Conservation (phyloP, 2,113 vertebrate genomes). For the Sceloporus undulatus region DNA sequence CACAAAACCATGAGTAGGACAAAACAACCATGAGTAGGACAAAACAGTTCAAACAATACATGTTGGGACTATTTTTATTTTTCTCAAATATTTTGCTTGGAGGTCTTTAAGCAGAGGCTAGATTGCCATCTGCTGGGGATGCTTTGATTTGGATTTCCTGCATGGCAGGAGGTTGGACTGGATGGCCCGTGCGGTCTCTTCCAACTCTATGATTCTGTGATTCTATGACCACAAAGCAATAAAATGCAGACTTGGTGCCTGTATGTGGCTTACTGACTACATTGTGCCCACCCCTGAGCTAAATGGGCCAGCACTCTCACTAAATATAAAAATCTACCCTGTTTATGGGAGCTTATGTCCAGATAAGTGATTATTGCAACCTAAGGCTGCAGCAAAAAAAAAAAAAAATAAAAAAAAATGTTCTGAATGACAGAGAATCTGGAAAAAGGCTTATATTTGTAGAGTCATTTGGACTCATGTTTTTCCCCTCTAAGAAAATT, state of each 20-base stretch:
- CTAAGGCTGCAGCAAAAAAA: neutral
- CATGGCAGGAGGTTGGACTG: too few relatives aligned
- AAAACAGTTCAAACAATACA: neutral
- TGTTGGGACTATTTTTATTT: neutral
- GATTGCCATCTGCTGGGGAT: too few relatives aligned
- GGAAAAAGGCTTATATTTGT: neutral
- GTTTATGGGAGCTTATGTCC: neutral
- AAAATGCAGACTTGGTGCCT: neutral
- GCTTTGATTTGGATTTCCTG: too few relatives aligned
- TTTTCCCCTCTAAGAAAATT: neutral
- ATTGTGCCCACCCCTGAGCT: too few relatives aligned
- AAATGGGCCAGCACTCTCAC: too few relatives aligned
- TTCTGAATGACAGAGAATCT: neutral
- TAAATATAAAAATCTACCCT: neutral
- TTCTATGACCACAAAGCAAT: neutral
- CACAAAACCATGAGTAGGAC: neutral
- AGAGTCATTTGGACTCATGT: neutral
- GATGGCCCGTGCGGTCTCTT: too few relatives aligned
- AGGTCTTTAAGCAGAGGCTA: too few relatives aligned
- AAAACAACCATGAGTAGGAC: too few relatives aligned
- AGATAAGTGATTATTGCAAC: neutral
- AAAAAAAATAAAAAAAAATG: too few relatives aligned
- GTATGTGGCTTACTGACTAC: too few relatives aligned
- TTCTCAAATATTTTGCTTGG: neutral
- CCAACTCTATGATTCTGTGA: too few relatives aligned